Base-by-base conservation (phyloP, 2,888 invertebrate species). In the Rotaria macrura region DNA sequence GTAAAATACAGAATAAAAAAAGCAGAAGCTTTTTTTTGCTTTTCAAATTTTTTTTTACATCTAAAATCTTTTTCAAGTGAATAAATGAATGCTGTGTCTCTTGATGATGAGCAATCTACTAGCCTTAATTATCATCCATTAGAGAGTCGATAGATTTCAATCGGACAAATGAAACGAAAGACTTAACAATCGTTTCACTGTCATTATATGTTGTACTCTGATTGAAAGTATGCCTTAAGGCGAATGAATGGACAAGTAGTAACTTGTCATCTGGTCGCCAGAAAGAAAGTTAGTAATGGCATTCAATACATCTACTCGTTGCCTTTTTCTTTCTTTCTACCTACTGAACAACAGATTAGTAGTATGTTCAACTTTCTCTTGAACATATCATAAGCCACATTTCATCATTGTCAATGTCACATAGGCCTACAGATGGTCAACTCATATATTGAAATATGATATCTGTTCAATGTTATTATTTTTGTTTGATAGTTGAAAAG, bases 121-220 rank as follows among this genome's bases (percentile, higher is more conserved):
- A 65, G 65, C 17, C 12, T 2, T 65, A 65, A 65, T 65, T 65
- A 65, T 65, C 65, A 34, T 29, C 65, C 65, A 65, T 65, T 65
- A 65, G 65, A 65, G 65, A 65, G 65, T 65, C 65, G 34, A 65
- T 65, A 65, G 65, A 65, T 65, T 65, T 65, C 65, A 34, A 65
- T 65, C 65, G 65, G 20, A 65, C 34, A 65, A 34, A 34, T 20
- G 29, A 29, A 65, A 65, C n/a, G 65, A 20, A 65, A 34, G 34
- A 65, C 65, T 65, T 65, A 34, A 65, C 65, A 65, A 65, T 20
- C 65, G 38, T 65, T 65, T 52, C 52, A 52, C 52, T 52, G 23
- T 23, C 23, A 52, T 52, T 52, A 65, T 65, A 65, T 65, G 20
- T 20, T 34, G 65, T 65, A 65, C 65, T 65, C 65, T 34, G 65